Base-by-base conservation (phyloP, 2,113 vertebrate species). In the Bos indicus region DNA sequence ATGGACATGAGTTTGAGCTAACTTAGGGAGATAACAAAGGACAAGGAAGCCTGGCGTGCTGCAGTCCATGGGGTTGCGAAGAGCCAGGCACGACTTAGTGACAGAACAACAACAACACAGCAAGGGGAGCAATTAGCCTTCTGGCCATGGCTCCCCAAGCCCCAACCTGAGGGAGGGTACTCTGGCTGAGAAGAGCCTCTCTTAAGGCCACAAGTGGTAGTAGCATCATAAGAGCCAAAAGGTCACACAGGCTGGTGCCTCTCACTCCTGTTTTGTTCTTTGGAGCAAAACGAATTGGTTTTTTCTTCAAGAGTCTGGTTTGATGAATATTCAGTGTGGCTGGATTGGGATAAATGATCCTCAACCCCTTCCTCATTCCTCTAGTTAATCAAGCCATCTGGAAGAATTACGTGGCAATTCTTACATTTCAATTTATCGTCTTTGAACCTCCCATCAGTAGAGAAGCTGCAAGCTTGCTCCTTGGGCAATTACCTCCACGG, bases 111-210 rank as follows among this genome's bases (percentile, higher is more conserved):
- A 23, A 23, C 67, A 59, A 40, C n/a, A 36, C 26, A 17, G 21
- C 54, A 94, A 86, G 23, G 74, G 30, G 51, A 85, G 23, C 51
- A 14, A 5, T 30, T 51, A 56, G 15, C 40, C 19, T 60, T 40
- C 3, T 1, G 48, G 16, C 2, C 11, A 19, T 21, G 30, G 3
- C 3, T 5, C 9, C 43, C 19, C 4, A 33, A 4, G 23, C 8
- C 11, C 7, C 2, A 54, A 30, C 46, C 54, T 83, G 21, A 60
- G 40, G 54, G 16, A 88, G 12, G 52, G 48, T 3, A 43, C 28
- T 3, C 25, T 83, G 30, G 9, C 19, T 54, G 33, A 48, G 8
- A 77, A 21, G 46, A 59, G 48, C 3, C 13, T 97, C 46, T 46
- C 11, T 11, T 85, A 88, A 78, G 40, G 67, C 4, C 16, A n/a